Conservation (phyloP, 2,888 invertebrate genomes). For the Marasmarcha lunaedactyla region DNA sequence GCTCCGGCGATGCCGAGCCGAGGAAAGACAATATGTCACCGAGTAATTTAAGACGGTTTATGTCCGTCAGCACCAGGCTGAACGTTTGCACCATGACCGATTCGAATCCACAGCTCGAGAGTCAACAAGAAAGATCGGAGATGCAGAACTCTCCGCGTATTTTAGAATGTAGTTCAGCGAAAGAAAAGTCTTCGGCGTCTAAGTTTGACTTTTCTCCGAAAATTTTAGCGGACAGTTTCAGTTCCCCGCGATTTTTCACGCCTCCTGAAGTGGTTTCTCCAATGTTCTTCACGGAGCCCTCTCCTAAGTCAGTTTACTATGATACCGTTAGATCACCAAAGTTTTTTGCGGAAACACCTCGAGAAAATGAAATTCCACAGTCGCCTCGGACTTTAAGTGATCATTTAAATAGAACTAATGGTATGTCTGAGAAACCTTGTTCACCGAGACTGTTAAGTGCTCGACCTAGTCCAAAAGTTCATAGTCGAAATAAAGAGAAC, state of each 20-base stretch:
- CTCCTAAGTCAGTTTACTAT: conserved; percentile 57
- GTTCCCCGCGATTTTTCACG: conserved; percentile 55
- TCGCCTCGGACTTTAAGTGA: conserved; percentile 46
- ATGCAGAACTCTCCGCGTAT: conserved; percentile 56
- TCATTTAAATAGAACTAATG: conserved; percentile 43
- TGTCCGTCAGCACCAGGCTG: conserved; percentile 52
- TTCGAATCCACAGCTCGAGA: conserved; percentile 27
- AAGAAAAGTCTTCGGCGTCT: conserved; percentile 45
- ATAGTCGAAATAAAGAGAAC: conserved; percentile 55
- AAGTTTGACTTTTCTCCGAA: conserved; percentile 62
- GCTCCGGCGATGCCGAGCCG: conserved; percentile 26
- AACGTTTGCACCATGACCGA: conserved; percentile 52
- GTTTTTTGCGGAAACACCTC: conserved; percentile 54
- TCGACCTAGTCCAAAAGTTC: conserved; percentile 52
- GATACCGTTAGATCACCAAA: conserved; percentile 56
- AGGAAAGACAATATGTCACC: conserved; percentile 29
- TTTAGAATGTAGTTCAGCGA: conserved; percentile 50
- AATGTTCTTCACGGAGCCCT: conserved; percentile 53
- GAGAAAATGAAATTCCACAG: conserved; percentile 44
- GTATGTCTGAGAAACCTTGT: conserved; percentile 42
- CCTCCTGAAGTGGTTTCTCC: conserved; percentile 56
- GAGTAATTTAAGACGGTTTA: conserved; percentile 40
- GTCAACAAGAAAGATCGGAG: conserved; percentile 40
- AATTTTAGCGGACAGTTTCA: conserved; percentile 41
- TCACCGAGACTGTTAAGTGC: conserved; percentile 43